Conservation (phyloP, 37 sponge, comb jelly and placozoan genomes). For the Halichondria panicea region DNA sequence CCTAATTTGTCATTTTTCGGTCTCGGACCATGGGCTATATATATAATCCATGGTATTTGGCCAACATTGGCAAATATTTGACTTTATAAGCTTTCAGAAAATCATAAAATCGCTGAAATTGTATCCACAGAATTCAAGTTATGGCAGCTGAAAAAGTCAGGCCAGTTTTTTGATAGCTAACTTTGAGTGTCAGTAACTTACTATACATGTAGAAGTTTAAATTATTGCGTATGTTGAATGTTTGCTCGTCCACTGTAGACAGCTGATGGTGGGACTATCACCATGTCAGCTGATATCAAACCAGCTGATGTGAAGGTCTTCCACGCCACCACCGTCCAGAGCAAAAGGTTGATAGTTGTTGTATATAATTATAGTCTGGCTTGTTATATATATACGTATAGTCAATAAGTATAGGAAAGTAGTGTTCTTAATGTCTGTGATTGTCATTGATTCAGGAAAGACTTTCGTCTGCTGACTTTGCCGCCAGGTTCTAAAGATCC, state of each 20-base stretch:
- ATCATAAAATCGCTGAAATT: no score
- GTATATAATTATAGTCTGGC: not conserved
- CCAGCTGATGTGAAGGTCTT: slow-evolving; percentile 61
- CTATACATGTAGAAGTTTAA: not conserved
- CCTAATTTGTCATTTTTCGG: no score
- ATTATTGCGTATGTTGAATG: no score
- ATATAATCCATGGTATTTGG: no score
- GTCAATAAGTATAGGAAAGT: not conserved
- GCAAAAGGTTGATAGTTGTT: slow-evolving; percentile 30
- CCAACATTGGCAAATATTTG: no score
- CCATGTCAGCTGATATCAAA: slow-evolving; percentile 37
- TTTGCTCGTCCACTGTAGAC: slow-evolving; percentile 35
- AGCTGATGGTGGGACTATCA: slow-evolving; percentile 64
- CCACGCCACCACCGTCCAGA: slow-evolving; percentile 77
- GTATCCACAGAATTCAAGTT: no score
- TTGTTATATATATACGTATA: not conserved
- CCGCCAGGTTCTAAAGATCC: slow-evolving; percentile 55
- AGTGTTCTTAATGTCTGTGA: not conserved
- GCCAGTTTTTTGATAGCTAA: no score
- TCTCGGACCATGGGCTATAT: no score
- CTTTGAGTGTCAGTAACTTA: no score
- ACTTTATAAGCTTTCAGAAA: no score
- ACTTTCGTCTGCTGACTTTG: slow-evolving; percentile 76
- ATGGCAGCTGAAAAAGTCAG: no score
- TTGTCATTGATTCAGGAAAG: slow-evolving; percentile 40